Conservation (phyloP, 2,113 vertebrate species). For the Colaptes auratus region DNA sequence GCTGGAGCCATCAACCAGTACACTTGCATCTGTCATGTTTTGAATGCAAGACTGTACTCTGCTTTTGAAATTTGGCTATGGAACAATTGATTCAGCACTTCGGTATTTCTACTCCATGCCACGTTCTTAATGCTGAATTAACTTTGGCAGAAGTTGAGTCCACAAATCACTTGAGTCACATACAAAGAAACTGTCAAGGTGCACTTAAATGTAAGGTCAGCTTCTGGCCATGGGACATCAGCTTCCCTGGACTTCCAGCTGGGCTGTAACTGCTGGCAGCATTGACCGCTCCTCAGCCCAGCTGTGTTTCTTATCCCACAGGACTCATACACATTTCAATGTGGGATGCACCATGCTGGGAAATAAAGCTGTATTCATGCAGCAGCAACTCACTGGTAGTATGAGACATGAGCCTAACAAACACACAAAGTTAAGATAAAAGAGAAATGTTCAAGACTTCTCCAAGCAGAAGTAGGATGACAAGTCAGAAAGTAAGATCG, state of each 20-base stretch:
- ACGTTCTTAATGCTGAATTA: neutral
- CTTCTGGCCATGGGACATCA: neutral
- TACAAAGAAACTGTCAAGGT: neutral
- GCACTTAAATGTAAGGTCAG: conserved; percentile 15
- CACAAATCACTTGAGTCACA: neutral
- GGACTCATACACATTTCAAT: neutral
- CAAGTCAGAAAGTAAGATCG: conserved; percentile 21
- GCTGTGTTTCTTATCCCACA: conserved; percentile 21
- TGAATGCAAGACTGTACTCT: neutral
- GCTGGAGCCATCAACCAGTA: neutral
- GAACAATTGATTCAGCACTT: neutral
- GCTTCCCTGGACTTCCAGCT: neutral
- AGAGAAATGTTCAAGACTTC: conserved; percentile 53
- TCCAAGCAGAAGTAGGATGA: conserved; percentile 36
- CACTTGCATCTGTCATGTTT: neutral
- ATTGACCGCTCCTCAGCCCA: conserved; percentile 23
- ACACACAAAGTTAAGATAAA: conserved; percentile 36
- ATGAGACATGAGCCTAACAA: conserved; percentile 48
- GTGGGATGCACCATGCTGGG: conserved; percentile 47
- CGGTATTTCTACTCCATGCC: neutral
- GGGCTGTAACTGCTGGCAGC: neutral
- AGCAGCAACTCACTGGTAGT: conserved; percentile 56
- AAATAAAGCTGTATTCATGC: conserved; percentile 34
- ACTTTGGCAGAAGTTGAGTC: neutral
- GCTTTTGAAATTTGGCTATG: neutral